Conservation (phyloP, 2,113 vertebrate genomes). For the Sylvicapra grimmia region DNA sequence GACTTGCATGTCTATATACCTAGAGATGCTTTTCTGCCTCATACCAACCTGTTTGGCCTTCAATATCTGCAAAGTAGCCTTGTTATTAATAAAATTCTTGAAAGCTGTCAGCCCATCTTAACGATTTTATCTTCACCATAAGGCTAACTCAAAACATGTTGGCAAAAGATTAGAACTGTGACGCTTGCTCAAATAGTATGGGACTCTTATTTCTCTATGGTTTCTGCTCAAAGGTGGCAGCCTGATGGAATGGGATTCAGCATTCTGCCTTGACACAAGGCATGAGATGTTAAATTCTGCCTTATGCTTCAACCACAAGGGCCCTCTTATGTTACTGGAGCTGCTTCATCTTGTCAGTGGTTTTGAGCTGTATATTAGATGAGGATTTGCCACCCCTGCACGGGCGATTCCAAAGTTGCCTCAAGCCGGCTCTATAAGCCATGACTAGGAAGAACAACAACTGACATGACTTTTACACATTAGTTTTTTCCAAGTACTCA, state of each 20-base stretch:
- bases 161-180: constrained; percentile 15
- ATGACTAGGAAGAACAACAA: not conserved
- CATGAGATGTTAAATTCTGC: not conserved
- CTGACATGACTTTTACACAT: not conserved
- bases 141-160: not conserved
- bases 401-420: not conserved
- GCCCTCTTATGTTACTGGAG: not conserved
- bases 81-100: constrained; percentile 19
- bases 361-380: constrained; percentile 26
- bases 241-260: not conserved
- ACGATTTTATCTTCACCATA: not conserved
- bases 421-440: not conserved
- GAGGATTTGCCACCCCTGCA: not conserved
- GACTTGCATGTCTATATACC: not conserved
- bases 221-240: not conserved
- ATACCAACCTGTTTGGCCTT: not conserved
- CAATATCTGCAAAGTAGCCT: not conserved
- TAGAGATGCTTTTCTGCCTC: not conserved
- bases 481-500: not conserved
- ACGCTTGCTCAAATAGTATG: not conserved
- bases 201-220: not conserved
- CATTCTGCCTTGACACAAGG: not conserved
- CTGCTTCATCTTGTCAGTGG: constrained; percentile 23
- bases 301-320: not conserved
- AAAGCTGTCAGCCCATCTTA: constrained; percentile 11